A percentile compares a stretch with the other conserved stretches of the same genome.
These are phyloP conservation scores for Podarcis lilfordi DNA, from an alignment of 2,797 vertebrate species.

Conservation along the genomic window DNA sequence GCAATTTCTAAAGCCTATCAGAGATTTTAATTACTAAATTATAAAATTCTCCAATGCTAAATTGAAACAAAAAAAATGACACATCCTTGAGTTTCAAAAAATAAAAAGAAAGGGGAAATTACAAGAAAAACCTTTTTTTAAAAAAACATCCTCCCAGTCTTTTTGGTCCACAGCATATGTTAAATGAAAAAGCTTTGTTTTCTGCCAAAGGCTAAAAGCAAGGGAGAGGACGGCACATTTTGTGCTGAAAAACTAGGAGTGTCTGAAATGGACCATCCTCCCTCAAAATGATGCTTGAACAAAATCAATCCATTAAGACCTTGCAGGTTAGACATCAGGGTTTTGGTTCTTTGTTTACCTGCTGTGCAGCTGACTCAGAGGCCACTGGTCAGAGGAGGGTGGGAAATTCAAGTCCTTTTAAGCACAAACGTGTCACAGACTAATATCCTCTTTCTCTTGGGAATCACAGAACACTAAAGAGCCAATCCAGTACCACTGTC, in stretches of 20 bases:
- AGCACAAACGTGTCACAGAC: not conserved
- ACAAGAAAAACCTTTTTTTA: conserved; percentile 81
- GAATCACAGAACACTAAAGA: not conserved
- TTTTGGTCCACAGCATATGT: conserved; percentile 41
- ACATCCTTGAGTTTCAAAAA: conserved; percentile 91
- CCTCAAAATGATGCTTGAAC: not conserved
- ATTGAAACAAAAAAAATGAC: conserved; percentile 97
- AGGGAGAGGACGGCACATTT: conserved; percentile 18
- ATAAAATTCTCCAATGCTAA: conserved; percentile 99
- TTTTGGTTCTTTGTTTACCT: too few species aligned
- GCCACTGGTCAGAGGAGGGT: not conserved
- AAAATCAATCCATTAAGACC: not conserved
- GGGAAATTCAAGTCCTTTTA: not conserved
- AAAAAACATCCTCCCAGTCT: conserved; percentile 82
- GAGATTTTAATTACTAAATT: conserved; percentile 99
- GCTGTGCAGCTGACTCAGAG: not conserved
- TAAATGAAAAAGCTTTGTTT: conserved; percentile 34
- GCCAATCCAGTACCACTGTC: not conserved
- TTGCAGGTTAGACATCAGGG: not conserved
- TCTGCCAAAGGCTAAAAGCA: conserved; percentile 11
- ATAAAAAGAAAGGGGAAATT: conserved; percentile 68
- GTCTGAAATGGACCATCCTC: conserved; percentile 21
- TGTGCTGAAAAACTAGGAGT: not conserved
- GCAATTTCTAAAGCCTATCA: conserved; percentile 99
- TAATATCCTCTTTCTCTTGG: not conserved